Evolutionary conservation across 2,113 vertebrate genomes (phyloP).

Genomic region (Vidua chalybeata): DNA sequence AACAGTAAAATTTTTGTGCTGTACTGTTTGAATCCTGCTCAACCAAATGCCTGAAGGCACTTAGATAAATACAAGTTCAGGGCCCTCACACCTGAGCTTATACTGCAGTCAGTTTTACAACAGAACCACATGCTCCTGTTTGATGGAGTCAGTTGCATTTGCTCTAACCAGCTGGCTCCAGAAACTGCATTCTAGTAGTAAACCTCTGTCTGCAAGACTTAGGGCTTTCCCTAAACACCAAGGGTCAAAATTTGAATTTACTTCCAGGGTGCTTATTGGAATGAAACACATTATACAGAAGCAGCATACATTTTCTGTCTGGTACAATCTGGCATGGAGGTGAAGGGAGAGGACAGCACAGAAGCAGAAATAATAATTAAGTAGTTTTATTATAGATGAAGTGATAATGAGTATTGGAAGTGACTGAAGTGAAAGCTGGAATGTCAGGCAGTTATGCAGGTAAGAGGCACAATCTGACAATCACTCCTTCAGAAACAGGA

Average conservation of each 20-base stretch:
- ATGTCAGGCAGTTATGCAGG: background rate
- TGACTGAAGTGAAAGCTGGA: background rate
- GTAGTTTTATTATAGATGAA: background rate
- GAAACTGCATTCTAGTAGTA: background rate
- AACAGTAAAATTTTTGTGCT: background rate
- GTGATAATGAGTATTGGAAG: background rate
- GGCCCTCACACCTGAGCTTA: background rate
- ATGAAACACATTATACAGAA: too few relatives aligned
- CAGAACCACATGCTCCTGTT: rapidly evolving
- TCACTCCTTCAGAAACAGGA: background rate
- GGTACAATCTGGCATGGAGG: background rate
- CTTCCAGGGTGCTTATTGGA: background rate
- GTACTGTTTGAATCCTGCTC: background rate
- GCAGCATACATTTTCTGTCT: background rate
- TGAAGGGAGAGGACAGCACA: background rate
- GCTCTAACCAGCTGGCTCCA: background rate
- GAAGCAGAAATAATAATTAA: background rate
- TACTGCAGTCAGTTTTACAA: background rate
- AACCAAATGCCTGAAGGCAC: background rate
- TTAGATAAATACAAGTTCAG: background rate
- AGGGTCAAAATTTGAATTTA: background rate
- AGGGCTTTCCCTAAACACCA: background rate
- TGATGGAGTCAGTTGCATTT: background rate
- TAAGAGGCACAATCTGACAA: background rate
- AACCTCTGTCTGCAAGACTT: rapidly evolving